Percentiles rank a stretch among this genome's conserved stretches.
Evolutionary conservation across 1,140 invertebrate genomes (phyloP).

Genomic region (Heliconius himera): DNA sequence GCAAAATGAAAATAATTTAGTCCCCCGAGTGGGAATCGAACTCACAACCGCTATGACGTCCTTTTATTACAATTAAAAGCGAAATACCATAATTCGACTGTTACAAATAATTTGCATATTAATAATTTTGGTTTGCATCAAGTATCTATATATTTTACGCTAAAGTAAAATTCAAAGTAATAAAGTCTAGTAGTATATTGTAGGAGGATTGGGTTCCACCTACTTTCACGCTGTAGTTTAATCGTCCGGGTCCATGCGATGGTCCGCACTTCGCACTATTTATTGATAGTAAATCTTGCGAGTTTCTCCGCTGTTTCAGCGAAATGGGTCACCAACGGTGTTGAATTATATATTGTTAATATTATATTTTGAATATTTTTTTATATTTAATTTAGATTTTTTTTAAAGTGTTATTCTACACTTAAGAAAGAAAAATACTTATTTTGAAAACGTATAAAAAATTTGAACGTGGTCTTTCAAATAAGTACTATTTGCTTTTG

Average conservation of each 20-base stretch:
- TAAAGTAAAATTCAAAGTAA: conserved; percentile 6
- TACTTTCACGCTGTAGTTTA: conserved; percentile 12
- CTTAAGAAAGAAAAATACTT: too few species aligned
- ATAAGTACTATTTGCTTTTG: too few species aligned
- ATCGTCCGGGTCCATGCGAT: conserved; percentile 13
- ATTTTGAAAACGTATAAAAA: too few species aligned
- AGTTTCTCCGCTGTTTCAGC: neutral
- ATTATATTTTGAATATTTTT: neutral
- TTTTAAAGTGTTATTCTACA: too few species aligned
- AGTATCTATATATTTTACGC: neutral
- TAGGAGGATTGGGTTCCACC: conserved; percentile 12
- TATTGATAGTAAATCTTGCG: conserved; percentile 23
- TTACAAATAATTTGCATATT: neutral
- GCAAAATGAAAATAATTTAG: too few species aligned
- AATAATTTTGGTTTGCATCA: neutral
- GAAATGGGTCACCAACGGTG: neutral
- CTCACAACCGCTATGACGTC: neutral
- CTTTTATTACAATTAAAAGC: too few species aligned
- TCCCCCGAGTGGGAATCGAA: neutral
- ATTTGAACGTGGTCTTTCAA: too few species aligned
- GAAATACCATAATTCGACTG: too few species aligned
- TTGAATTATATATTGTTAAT: neutral
- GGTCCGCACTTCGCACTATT: conserved; percentile 18
- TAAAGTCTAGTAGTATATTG: neutral
- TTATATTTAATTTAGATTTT: too few species aligned